Evolutionary conservation across 2,797 vertebrate species (phyloP).

Genomic region (Gadopsis marmoratus): DNA sequence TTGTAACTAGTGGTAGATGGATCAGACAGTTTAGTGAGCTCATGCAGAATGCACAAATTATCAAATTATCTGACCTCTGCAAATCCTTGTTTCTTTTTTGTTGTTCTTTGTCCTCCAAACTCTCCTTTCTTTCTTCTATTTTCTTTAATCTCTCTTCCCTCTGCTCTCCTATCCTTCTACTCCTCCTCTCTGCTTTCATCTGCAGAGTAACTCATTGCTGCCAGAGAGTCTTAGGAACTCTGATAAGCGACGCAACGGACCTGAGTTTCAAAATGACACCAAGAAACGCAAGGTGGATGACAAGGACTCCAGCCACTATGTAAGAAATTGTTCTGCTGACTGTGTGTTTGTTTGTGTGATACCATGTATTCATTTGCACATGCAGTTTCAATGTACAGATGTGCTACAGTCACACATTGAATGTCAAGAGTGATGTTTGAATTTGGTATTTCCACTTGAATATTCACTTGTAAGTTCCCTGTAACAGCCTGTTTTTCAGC

Average conservation of each 20-base stretch:
- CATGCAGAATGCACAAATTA: constrained; percentile 46
- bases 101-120: constrained; percentile 37
- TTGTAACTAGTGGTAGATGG: constrained; percentile 60
- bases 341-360: constrained; percentile 4
- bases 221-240: constrained; percentile 93
- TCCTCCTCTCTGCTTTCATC: constrained; percentile 30
- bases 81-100: constrained; percentile 12
- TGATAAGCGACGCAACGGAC: constrained; percentile 92
- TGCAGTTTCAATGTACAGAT: not conserved
- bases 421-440: not conserved
- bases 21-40: constrained; percentile 40
- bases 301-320: constrained; percentile 88
- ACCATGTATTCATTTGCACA: not conserved
- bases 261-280: constrained; percentile 91
- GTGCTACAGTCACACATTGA: not conserved
- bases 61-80: constrained; percentile 26
- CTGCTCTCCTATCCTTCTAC: constrained; percentile 17
- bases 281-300: constrained; percentile 97
- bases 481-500: not conserved
- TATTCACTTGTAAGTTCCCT: not conserved
- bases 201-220: constrained; percentile 94
- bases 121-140: constrained; percentile 15
- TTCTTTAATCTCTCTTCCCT: constrained; percentile 19
- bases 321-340: constrained; percentile 81
- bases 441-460: not conserved